Conservation (phyloP, 2,888 invertebrate species). For the Cephus runcator region DNA sequence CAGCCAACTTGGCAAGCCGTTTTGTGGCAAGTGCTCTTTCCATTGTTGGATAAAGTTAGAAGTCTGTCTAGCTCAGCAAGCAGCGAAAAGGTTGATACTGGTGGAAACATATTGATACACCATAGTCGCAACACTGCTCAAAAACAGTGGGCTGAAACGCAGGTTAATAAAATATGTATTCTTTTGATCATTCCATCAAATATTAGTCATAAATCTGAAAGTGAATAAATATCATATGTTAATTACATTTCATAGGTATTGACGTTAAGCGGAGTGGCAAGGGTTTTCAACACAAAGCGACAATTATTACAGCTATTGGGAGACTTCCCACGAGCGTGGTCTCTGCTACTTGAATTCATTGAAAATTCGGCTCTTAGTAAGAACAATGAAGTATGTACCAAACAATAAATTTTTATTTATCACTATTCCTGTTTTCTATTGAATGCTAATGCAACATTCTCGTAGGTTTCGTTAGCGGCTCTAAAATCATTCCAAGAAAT, state of each 20-base stretch:
- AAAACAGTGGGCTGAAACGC: conserved; percentile 99
- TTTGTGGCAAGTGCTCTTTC: conserved; percentile 95
- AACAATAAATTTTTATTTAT: background rate
- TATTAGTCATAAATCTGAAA: no score
- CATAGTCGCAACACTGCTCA: conserved; percentile 98
- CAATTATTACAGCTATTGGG: conserved; percentile 84
- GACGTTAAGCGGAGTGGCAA: conserved; percentile 89
- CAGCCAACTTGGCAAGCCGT: conserved; percentile 94
- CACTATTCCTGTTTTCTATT: background rate
- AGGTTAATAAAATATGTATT: conserved; percentile 67
- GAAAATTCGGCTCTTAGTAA: conserved; percentile 91
- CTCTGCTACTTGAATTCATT: conserved; percentile 91
- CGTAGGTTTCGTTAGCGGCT: conserved; percentile 89
- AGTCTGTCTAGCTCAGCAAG: conserved; percentile 77
- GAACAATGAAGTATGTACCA: conserved; percentile 83
- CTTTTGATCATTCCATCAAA: no score
- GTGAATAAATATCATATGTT: background rate
- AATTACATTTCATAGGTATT: conserved; percentile 71
- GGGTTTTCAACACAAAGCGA: conserved; percentile 92
- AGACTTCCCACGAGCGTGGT: conserved; percentile 95
- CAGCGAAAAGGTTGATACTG: conserved; percentile 86
- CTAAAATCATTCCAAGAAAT: conserved; percentile 98
- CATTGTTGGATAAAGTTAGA: conserved; percentile 92
- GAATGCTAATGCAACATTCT: background rate
- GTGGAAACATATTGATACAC: conserved; percentile 95